Conservation (phyloP, 2,113 vertebrate species). For the Vanacampus margaritifer region DNA sequence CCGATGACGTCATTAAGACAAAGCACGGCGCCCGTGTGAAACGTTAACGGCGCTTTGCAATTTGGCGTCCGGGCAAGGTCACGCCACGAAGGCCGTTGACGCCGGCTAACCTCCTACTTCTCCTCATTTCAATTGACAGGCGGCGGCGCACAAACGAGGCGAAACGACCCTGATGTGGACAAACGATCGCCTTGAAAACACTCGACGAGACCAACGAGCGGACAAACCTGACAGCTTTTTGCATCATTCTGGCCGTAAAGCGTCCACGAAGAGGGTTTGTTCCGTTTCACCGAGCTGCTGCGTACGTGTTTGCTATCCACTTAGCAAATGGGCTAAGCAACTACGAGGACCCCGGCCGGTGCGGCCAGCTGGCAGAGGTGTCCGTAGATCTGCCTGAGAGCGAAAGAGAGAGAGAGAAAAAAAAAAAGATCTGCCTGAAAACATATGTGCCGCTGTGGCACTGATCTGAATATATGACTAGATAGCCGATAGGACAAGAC, state of each 20-base stretch:
- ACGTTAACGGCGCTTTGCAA: background rate
- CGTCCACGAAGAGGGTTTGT: background rate
- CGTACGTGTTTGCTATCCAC: slow-evolving; percentile 27
- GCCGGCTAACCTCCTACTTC: background rate
- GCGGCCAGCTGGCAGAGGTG: background rate
- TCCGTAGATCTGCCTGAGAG: background rate
- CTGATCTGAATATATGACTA: no score
- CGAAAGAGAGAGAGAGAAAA: no score
- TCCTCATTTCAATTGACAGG: background rate
- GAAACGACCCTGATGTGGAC: background rate
- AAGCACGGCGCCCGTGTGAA: background rate
- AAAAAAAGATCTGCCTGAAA: no score
- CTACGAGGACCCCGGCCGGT: slow-evolving; percentile 26
- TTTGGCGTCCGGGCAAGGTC: background rate
- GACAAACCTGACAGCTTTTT: slow-evolving; percentile 46
- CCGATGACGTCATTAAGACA: background rate
- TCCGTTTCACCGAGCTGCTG: slow-evolving; percentile 21
- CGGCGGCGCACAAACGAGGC: background rate
- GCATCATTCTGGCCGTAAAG: slow-evolving; percentile 31
- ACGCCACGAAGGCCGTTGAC: background rate
- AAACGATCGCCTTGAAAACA: background rate
- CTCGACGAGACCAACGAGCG: background rate
- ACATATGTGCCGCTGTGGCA: no score
- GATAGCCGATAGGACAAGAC: no score
- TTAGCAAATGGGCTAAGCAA: slow-evolving; percentile 11